Percentiles rank a stretch among this genome's conserved stretches.
These are phyloP conservation scores for Lobophora halterata DNA, from an alignment of 2,888 invertebrate genomes.

Conservation along the genomic window DNA sequence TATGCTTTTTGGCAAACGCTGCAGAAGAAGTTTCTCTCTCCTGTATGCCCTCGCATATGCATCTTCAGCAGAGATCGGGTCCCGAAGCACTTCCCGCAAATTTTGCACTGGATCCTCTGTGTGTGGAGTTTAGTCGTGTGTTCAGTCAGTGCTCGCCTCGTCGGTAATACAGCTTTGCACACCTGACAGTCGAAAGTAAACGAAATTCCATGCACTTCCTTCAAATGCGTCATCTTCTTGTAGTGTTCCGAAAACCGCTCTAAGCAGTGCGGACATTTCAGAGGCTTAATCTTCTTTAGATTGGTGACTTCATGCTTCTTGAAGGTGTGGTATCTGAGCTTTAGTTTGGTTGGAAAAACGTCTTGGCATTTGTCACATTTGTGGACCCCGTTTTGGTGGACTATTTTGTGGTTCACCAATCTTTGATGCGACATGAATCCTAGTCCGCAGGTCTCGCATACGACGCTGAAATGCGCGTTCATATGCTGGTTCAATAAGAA, in stretches of 20 bases:
- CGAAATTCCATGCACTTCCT: slow-evolving; percentile 62
- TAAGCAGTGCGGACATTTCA: slow-evolving; percentile 70
- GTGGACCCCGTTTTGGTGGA: slow-evolving; percentile 65
- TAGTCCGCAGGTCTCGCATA: slow-evolving; percentile 70
- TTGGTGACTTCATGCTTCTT: slow-evolving; percentile 66
- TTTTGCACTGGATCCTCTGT: slow-evolving; percentile 64
- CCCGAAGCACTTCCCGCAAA: slow-evolving; percentile 69
- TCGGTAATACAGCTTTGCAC: slow-evolving; percentile 59
- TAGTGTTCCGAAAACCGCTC: slow-evolving; percentile 72
- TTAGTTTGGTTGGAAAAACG: slow-evolving; percentile 63
- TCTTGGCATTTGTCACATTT: slow-evolving; percentile 66
- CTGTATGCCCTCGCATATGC: slow-evolving; percentile 66
- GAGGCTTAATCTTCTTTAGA: slow-evolving; percentile 58
- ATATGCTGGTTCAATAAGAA: slow-evolving; percentile 68
- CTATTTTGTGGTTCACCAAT: slow-evolving; percentile 62
- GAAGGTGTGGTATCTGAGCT: slow-evolving; percentile 62
- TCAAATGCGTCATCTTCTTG: slow-evolving; percentile 69
- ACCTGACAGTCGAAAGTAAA: slow-evolving; percentile 64
- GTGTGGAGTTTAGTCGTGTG: slow-evolving; percentile 69
- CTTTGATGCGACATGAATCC: slow-evolving; percentile 72
- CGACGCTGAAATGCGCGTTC: slow-evolving; percentile 71
- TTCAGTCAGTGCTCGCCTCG: slow-evolving; percentile 64
- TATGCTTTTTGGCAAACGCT: slow-evolving; percentile 65
- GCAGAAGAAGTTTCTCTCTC: slow-evolving; percentile 68
- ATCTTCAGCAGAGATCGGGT: slow-evolving; percentile 62